Conservation (phyloP, 2,113 vertebrate species). For the Meles meles region DNA sequence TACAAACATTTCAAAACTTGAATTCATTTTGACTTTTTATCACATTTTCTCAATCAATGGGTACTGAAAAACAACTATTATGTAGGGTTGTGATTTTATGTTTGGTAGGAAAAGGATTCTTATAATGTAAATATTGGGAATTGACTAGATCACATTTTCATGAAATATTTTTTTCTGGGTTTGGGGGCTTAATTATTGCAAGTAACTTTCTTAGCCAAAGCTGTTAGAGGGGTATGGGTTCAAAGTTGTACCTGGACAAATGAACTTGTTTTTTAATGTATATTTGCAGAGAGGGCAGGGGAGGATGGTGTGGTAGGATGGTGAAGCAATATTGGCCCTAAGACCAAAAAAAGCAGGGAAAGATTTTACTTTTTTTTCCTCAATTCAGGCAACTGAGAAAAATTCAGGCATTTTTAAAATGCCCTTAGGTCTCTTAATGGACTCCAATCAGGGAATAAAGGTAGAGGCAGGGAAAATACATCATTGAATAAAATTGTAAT, state of each 20-base stretch:
- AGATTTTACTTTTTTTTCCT: not conserved
- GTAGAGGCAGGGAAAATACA: not conserved
- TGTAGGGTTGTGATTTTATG: not conserved
- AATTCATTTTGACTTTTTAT: slow-evolving; percentile 34
- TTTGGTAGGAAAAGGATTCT: not conserved
- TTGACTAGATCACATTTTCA: not conserved
- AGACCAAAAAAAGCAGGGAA: not conserved
- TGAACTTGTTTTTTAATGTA: not conserved
- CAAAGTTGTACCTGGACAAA: not conserved
- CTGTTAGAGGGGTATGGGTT: not conserved
- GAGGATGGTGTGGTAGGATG: not conserved
- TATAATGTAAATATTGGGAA: not conserved
- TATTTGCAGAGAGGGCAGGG: not conserved
- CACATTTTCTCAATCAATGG: not conserved
- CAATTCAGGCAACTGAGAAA: not conserved
- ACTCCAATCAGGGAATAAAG: not conserved
- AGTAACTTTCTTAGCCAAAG: slow-evolving; percentile 14
- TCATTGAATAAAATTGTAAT: not conserved
- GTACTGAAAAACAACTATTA: not conserved
- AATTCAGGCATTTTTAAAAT: not conserved
- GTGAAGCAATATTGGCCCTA: not conserved
- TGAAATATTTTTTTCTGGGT: not conserved
- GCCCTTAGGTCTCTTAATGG: not conserved
- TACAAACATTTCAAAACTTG: not conserved
- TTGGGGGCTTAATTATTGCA: slow-evolving; percentile 35